phyloP scores from a whole-genome alignment of 2,797 vertebrate genomes.

The Steatocranus sp. region DNA sequence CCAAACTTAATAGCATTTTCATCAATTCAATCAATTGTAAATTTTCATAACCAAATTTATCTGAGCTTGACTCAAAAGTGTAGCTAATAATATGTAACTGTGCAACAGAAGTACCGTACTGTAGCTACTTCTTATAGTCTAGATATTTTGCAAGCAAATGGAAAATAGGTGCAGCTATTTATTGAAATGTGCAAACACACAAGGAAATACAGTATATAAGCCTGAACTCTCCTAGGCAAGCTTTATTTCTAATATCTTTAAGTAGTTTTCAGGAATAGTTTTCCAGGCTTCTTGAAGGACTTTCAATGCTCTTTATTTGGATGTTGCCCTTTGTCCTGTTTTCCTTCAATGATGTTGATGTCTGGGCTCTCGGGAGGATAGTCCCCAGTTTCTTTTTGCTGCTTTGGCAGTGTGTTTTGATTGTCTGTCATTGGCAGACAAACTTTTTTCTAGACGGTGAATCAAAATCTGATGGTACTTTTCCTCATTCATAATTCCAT shows the following conservation, averaged over 20 bases:
- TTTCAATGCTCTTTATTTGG: background rate
- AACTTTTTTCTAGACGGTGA: background rate
- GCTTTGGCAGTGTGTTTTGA: background rate
- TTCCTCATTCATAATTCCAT: background rate
- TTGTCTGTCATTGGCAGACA: background rate
- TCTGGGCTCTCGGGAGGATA: background rate
- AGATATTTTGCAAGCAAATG: background rate
- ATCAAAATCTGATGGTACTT: background rate
- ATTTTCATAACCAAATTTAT: background rate
- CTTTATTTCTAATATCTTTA: too few species aligned
- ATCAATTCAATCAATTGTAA: background rate
- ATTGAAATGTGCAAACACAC: too few species aligned
- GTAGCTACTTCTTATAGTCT: background rate
- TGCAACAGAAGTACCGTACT: background rate
- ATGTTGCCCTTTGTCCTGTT: background rate
- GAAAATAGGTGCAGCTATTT: background rate
- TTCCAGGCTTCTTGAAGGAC: background rate
- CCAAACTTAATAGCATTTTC: background rate
- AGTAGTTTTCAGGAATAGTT: background rate
- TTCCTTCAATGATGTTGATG: background rate
- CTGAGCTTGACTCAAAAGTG: background rate
- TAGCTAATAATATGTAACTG: background rate
- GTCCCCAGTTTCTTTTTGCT: background rate
- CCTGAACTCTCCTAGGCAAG: too few species aligned
- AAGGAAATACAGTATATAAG: too few species aligned